A percentile compares a stretch with the other conserved stretches of the same genome.
Evolutionary conservation across 2,888 invertebrate genomes (phyloP).

Genomic region (Caenorhabditis sinica): DNA sequence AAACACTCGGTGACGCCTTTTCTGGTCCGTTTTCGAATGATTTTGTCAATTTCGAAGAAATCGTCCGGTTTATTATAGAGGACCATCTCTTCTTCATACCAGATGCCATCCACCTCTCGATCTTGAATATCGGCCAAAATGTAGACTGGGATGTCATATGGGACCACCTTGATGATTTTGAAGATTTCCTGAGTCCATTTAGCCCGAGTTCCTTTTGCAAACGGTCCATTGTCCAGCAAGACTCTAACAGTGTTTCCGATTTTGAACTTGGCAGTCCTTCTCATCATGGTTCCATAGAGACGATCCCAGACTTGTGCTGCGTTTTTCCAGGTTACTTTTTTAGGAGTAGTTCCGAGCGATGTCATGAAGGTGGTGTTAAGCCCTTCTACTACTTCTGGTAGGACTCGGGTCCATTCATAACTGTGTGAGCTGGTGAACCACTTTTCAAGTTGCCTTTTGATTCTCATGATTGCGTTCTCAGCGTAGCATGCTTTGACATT

Average conservation of each 20-base stretch:
- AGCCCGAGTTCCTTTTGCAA: slow-evolving; percentile 24
- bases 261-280: not conserved
- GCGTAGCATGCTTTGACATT: slow-evolving; percentile 50
- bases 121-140: slow-evolving; percentile 10
- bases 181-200: slow-evolving; percentile 30
- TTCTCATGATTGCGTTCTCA: slow-evolving; percentile 50
- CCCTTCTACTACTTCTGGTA: not conserved
- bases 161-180: slow-evolving; percentile 1
- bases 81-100: slow-evolving; percentile 37
- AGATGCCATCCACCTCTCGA: slow-evolving; percentile 21
- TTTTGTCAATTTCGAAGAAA: slow-evolving; percentile 23
- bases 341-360: slow-evolving; percentile 30
- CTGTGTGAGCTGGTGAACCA: slow-evolving; percentile 9
- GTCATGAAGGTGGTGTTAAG: slow-evolving; percentile 22
- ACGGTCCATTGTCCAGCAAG: slow-evolving; percentile 21
- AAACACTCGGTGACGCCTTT: not conserved
- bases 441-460: slow-evolving; percentile 26
- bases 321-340: slow-evolving; percentile 19
- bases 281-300: not conserved
- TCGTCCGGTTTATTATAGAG: not conserved
- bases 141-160: slow-evolving; percentile 31
- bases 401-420: slow-evolving; percentile 6
- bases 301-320: slow-evolving; percentile 11
- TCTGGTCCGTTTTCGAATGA: not conserved
- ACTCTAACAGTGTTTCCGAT: slow-evolving; percentile 12